phyloP scores from a whole-genome alignment of 2,888 invertebrate genomes.

The Watsonalla cultraria region DNA sequence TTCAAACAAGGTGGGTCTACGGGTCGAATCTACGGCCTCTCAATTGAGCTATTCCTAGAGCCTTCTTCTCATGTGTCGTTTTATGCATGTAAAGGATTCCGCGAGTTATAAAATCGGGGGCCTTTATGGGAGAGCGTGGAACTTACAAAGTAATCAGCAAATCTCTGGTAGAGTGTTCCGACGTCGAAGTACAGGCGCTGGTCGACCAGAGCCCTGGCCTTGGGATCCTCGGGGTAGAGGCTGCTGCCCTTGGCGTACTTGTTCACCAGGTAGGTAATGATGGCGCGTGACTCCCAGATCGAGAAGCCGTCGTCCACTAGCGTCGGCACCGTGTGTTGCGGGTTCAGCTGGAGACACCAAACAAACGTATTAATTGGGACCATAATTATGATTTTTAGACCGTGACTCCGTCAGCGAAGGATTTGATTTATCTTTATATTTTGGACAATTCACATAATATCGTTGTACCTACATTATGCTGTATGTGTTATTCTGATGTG shows the following conservation, averaged over 20 bases:
- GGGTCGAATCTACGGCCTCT: too few relatives aligned
- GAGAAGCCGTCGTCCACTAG: conserved; percentile 89
- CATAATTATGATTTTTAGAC: too few relatives aligned
- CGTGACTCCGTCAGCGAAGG: too few relatives aligned
- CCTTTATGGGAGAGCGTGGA: conserved; percentile 2
- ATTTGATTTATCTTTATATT: too few relatives aligned
- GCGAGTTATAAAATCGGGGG: neutral
- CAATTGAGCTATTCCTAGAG: too few relatives aligned
- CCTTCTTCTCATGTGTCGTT: too few relatives aligned
- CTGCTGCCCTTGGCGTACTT: conserved; percentile 88
- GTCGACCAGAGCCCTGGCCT: conserved; percentile 87
- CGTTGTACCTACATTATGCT: too few relatives aligned
- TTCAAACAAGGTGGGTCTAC: too few relatives aligned
- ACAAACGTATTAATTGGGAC: neutral
- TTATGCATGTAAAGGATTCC: too few relatives aligned
- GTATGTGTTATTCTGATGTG: too few relatives aligned
- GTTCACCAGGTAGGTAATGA: conserved; percentile 87
- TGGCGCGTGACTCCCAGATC: conserved; percentile 92
- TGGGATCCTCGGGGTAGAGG: conserved; percentile 88
- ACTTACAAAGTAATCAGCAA: conserved; percentile 86
- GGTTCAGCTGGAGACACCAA: conserved; percentile 81
- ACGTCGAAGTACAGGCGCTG: conserved; percentile 89
- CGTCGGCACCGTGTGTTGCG: conserved; percentile 91
- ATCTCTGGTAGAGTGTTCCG: conserved; percentile 84
- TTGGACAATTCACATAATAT: too few relatives aligned